Percentiles rank a stretch among this genome's conserved stretches.
Evolutionary conservation across 2,797 vertebrate genomes (phyloP).

Genomic region (Notoglanidium macrostoma): DNA sequence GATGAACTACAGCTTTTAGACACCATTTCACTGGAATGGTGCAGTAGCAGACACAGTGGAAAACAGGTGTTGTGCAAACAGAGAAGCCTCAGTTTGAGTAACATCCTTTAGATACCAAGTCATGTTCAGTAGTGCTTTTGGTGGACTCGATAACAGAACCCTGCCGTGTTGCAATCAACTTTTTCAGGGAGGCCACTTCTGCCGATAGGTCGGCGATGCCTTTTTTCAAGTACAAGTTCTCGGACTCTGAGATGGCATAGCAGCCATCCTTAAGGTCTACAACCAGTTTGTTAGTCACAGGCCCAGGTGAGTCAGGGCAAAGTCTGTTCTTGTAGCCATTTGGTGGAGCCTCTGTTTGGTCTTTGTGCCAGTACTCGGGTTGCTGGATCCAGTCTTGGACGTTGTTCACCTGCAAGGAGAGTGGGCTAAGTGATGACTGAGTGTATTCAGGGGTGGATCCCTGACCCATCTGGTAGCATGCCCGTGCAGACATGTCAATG

Average conservation of each 20-base stretch:
- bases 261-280: slow-evolving; percentile 76
- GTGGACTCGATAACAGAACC: slow-evolving; percentile 83
- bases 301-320: slow-evolving; percentile 53
- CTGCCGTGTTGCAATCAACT: slow-evolving; percentile 79
- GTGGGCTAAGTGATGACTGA: slow-evolving; percentile 80
- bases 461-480: slow-evolving; percentile 73
- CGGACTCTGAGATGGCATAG: slow-evolving; percentile 76
- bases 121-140: slow-evolving; percentile 74
- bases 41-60: slow-evolving; percentile 86
- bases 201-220: slow-evolving; percentile 79
- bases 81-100: slow-evolving; percentile 74
- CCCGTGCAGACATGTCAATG: slow-evolving; percentile 75
- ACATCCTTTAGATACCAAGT: slow-evolving; percentile 70
- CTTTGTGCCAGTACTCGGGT: slow-evolving; percentile 84
- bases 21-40: slow-evolving; percentile 82
- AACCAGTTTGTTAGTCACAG: slow-evolving; percentile 56
- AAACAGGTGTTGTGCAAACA: slow-evolving; percentile 80
- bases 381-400: slow-evolving; percentile 88
- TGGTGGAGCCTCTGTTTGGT: slow-evolving; percentile 56
- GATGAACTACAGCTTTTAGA: slow-evolving; percentile 65
- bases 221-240: slow-evolving; percentile 82
- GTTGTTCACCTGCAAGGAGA: slow-evolving; percentile 86
- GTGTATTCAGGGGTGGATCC: slow-evolving; percentile 67
- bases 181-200: slow-evolving; percentile 83
- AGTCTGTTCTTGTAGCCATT: slow-evolving; percentile 68